Conservation (phyloP, 2,113 vertebrate genomes). For the Pseudorasbora parva region DNA sequence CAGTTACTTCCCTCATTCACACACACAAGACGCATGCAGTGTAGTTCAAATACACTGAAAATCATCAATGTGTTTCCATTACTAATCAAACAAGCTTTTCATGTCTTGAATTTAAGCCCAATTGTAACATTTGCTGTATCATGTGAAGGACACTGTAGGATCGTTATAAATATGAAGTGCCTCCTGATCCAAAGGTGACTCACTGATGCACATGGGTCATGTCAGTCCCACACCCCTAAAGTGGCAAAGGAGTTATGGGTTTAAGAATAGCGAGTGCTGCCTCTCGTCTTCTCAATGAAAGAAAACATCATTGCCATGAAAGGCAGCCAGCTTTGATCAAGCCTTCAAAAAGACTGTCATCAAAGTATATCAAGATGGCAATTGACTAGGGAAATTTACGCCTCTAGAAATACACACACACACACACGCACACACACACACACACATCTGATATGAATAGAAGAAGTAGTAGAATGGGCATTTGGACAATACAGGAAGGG, state of each 20-base stretch:
- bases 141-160: not conserved
- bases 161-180: not conserved
- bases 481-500: constrained; percentile 21
- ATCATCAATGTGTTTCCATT: constrained; percentile 32
- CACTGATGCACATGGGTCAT: not conserved
- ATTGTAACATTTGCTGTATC: not conserved
- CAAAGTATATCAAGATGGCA: constrained; percentile 60
- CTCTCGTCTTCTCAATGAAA: constrained; percentile 65
- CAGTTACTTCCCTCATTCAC: not conserved
- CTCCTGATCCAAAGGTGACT: not conserved
- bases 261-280: constrained; percentile 55
- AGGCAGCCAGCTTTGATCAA: constrained; percentile 60
- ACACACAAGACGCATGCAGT: constrained; percentile 12
- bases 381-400: constrained; percentile 54
- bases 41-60: not conserved
- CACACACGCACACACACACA: no score
- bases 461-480: constrained; percentile 38
- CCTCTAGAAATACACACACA: constrained; percentile 57
- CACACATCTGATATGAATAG: constrained; percentile 14
- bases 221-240: not conserved
- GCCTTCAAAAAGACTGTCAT: constrained; percentile 63
- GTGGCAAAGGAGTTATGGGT: constrained; percentile 3
- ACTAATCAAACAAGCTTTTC: constrained; percentile 46
- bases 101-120: constrained; percentile 24
- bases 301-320: constrained; percentile 68